Base-by-base conservation (phyloP, 2,888 invertebrate genomes). In the Drosophila siamana region DNA sequence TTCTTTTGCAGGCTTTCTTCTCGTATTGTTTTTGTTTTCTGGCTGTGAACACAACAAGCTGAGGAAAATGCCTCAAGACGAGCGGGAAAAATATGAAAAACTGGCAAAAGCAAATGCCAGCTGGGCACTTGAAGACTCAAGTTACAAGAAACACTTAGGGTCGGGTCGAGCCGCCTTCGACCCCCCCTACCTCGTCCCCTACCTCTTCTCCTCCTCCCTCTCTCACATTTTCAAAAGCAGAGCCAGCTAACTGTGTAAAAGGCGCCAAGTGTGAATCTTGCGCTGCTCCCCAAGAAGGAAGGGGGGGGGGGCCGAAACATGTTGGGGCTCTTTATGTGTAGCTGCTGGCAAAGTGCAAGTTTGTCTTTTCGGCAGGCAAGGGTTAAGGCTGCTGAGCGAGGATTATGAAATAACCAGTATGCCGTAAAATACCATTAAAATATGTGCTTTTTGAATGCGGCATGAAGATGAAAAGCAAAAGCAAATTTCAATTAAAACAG, bases 71-170 rank as follows among this genome's bases (percentile, higher is more conserved):
- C 28, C 38, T 19, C 40, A 43, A 44, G 59, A 41, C 6, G 13
- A 38, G 66, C 62, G 65, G 65, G 65, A 66, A 72, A 84, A 84
- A 30, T 30, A 11, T 71, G 72, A 76, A 74, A 76, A 72, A 83
- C 75, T 70, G 85, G 72, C 72, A 85, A 82, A 55, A 33, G 80
- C 74, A 76, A 86, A 83, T 78, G 86, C 84, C 86, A 84, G 84
- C 78, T 80, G 77, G 81, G 76, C 87, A 87, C 88, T 87, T 87
- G 80, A 87, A 77, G 74, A 75, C 87, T 88, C 87, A 87, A 87
- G 89, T 87, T 88, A 81, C 89, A 88, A 81, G 89, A 88, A 87
- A 87, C 87, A 89, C 89, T 89, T 88, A 78, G 83, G 63, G 80
- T 79, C 67, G 64, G 73, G 76, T 78, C 74, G 64, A 64, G 69